Evolutionary conservation across 1,140 invertebrate genomes (phyloP), one percentile per base, ranked within the genome.

Genomic region (Phymastichus coffea): DNA sequence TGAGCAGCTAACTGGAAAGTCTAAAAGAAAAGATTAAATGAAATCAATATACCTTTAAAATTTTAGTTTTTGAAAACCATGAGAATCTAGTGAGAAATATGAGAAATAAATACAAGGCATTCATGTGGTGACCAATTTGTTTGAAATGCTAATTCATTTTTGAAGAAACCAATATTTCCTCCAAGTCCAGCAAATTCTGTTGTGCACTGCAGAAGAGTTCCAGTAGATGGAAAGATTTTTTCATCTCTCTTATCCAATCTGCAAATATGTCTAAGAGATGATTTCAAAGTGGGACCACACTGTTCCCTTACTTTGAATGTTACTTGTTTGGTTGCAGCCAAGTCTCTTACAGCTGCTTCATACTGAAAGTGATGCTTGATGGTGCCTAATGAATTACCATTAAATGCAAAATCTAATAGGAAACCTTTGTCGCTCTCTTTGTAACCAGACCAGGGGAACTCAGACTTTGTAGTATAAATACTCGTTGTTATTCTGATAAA

Each of bases 171-270:
- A 28, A 93, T 86, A 74, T 94, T 88, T 3, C 94, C 94, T 19
- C 93, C 94, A 1, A 95, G 74, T 1, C 94, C 92, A 43, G 93
- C 92, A 71, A 92, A 79, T 83, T 96, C 94, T 64, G 88, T 83
- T 7, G 81, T 84, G 49, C 87, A 79, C 72, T 88, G 85, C 17
- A 93, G 75, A 48, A 89, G 79, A 17, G 81, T 77, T 15, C 94
- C 93, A 58, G 68, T 72, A 22, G 82, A 85, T 1, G 94, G 93
- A 73, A 95, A 89, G 63, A 94, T 86, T 19, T 78, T 66, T 61
- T 89, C 86, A 76, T 96, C 90, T 61, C 93, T 81, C 57, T 84
- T 85, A 76, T 97, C 94, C 41, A 89, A 82, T 0, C 84, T 82
- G 57, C 90, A 82, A 41, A 90, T 88, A 74, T 95, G 89, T 63